Evolutionary conservation across 2,797 vertebrate species (phyloP), one percentile per base, ranked within the genome.

Genomic region (Myoxocephalus aenaeus): DNA sequence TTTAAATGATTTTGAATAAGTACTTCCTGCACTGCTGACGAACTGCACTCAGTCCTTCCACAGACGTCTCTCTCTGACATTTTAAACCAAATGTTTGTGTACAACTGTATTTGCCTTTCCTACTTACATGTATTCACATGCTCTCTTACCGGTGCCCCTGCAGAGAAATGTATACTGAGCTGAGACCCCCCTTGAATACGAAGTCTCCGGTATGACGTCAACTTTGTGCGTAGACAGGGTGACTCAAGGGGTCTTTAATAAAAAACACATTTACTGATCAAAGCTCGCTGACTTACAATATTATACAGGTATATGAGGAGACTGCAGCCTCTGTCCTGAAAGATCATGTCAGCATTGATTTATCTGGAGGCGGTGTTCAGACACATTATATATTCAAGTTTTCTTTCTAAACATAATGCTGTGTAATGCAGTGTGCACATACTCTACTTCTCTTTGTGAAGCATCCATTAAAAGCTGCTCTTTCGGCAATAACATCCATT

Each of bases 231-330:
- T 54, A 78, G 76, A 85, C 32, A 13, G 48, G 22, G 62, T 80
- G 82, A 84, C 79, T 90, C 80, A 83, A 72, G 51, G 36, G 53
- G 57, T 59, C 61, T 84, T 84, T 57, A 64, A 84, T 82, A 79
- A 80, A 79, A 80, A 79, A 51, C 10, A 32, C 50, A 77, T 79
- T 73, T 42, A 69, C 57, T 59, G 57, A 82, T 82, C 59, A 75
- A 73, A 65, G 29, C 68, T 13, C 8, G 34, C 57, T 59, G 65
- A 58, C 4, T 64, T 29, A 8, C 4, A 8, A 6, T 34, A 48
- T 56, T 36, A 62, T 73, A 29, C 51, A 64, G 12, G 18, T 50
- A 17, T 75, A 61, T 42, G 64, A 84, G 25, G 14, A 20, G 13
- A 32, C 27, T 12, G 9, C 20, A 29, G 42, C 36, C 25, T 38